phyloP scores from a whole-genome alignment of 2,113 vertebrate genomes.

The Zootoca vivipara region DNA sequence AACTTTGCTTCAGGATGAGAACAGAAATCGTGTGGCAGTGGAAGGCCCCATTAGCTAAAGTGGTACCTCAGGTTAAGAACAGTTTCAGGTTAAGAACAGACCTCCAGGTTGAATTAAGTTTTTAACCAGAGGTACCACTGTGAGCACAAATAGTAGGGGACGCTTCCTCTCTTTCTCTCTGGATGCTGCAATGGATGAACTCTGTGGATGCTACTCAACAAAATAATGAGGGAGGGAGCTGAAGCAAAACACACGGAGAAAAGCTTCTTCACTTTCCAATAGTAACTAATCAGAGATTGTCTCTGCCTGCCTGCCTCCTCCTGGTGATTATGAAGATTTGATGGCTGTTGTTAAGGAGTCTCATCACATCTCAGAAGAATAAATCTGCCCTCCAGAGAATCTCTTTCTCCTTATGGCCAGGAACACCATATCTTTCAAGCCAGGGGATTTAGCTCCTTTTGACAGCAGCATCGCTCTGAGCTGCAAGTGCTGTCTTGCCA shows the following conservation, averaged over 20 bases:
- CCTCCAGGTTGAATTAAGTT: too few relatives aligned
- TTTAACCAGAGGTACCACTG: too few relatives aligned
- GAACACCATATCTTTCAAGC: not conserved
- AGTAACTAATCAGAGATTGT: not conserved
- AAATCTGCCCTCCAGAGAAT: not conserved
- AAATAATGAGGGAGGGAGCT: not conserved
- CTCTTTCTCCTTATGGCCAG: not conserved
- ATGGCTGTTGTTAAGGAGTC: accelerated
- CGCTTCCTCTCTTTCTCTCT: not conserved
- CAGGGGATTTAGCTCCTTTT: accelerated
- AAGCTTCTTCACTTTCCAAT: not conserved
- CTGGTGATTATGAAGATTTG: not conserved
- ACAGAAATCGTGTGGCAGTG: too few relatives aligned
- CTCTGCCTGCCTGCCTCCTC: not conserved
- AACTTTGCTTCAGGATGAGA: too few relatives aligned
- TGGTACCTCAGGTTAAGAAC: too few relatives aligned
- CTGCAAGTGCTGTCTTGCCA: accelerated
- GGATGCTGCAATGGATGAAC: not conserved
- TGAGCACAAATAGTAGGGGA: not conserved
- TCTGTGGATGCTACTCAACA: not conserved
- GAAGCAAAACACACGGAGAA: not conserved
- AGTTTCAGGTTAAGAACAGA: too few relatives aligned
- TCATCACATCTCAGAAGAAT: not conserved
- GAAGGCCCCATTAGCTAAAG: too few relatives aligned
- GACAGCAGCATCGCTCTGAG: not conserved